Evolutionary conservation across 2,888 invertebrate genomes (phyloP), one percentile per base, ranked within the genome.

Genomic region (Augiades crinisus): DNA sequence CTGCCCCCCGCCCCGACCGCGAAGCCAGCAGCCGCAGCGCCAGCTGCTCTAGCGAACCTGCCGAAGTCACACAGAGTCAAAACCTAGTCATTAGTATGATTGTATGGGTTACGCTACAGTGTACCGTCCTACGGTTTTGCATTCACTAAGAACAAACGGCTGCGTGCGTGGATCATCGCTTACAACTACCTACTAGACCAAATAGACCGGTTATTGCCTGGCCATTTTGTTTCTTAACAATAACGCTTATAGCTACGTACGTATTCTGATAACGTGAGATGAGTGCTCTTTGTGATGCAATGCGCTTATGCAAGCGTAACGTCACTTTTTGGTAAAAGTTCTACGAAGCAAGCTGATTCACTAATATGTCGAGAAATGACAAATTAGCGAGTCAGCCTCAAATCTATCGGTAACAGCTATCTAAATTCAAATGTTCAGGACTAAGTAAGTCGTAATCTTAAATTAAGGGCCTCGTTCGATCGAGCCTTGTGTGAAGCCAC

Each of bases 1-100:
- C 46, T 47, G 10, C 46, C 54, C 47, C 54, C 47, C 8, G 53
- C 45, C 6, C 61, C 57, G 47, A 63, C 4, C 81, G 78, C 7
- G 83, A 79, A 56, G 87, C 87, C 41, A 88, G 62, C 60, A 88
- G 61, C 1, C 88, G 80, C 27, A 88, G 57, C 34, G 88, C 88
- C 47, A 88, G 59, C 60, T 88, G 88, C 70, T 88, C 88, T 57
- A 88, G 55, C 0, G 88, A 88, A 75, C 88, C 88, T 87, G 50
- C 14, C 19, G 16, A n/a, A 41, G 12, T 24, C 6, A 24, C 2
- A 3, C 2, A n/a, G 8, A 22, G 3, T 22, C 22, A 6, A 7
- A 22, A 22, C 5, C 6, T 22, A 22, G 6, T 5, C 5, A 7
- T 5, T 1, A 6, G n/a, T n/a, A 22, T 22, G 3, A 2, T 2